Conservation (phyloP, 2,888 invertebrate species). For the Phaonia tiefii region DNA sequence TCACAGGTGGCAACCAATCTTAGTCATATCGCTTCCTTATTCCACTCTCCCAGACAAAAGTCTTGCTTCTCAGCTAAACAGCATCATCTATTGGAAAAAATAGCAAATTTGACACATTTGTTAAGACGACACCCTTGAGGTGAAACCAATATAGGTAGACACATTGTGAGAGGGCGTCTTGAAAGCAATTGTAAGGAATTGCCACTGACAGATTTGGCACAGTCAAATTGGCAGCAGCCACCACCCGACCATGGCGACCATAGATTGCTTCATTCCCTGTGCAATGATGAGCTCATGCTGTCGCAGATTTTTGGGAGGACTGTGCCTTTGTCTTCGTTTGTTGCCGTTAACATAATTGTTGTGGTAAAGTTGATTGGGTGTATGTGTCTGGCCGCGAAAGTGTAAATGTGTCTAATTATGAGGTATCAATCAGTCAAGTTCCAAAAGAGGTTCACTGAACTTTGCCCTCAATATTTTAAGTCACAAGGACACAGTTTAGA, state of each 20-base stretch:
- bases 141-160: background rate
- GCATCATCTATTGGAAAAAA: conserved; percentile 53
- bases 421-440: conserved; percentile 61
- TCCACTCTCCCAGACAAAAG: background rate
- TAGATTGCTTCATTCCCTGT: background rate
- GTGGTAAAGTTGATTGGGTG: conserved; percentile 32
- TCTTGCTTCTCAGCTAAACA: conserved; percentile 21
- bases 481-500: no score
- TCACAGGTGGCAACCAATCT: conserved; percentile 53
- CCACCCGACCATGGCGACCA: background rate
- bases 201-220: conserved; percentile 55
- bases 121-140: conserved; percentile 60
- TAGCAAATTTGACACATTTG: conserved; percentile 67
- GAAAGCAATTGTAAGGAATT: conserved; percentile 48
- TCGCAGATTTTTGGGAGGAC: conserved; percentile 32
- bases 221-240: conserved; percentile 54
- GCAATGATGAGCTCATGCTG: conserved; percentile 40
- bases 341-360: conserved; percentile 57
- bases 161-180: conserved; percentile 39
- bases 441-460: no score
- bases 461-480: no score
- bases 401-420: conserved; percentile 59
- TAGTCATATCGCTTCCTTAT: conserved; percentile 35
- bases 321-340: conserved; percentile 52
- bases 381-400: conserved; percentile 29